Base-by-base conservation (phyloP, 1,140 invertebrate genomes). In the Linepithema humile region DNA sequence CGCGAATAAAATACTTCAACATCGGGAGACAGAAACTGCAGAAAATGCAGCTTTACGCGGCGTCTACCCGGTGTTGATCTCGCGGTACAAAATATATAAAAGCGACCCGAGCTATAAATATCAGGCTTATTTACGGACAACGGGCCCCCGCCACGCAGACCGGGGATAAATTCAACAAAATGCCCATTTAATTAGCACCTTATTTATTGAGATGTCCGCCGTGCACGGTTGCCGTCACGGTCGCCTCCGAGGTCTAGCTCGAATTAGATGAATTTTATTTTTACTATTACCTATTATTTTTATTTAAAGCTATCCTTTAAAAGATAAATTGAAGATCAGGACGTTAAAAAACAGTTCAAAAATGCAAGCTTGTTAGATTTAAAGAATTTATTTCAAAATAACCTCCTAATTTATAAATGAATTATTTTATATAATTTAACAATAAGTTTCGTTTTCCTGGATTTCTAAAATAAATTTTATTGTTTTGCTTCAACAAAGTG, bases 171-270 rank as follows among this genome's bases (percentile, higher is more conserved):
- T 93, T 90, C 90, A 92, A 83, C 88, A 91, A 93, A 94, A 92
- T 92, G 91, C 91, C 89, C 89, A 91, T 93, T 94, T 94, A 94
- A 94, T 94, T 94, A 94, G 92, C 92, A 92, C 93, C 92, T 94
- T 94, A 94, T 94, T 94, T 94, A 94, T 94, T 92, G 92, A 93
- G 93, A 93, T 89, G 92, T 94, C 91, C 84, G 43, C 12, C 48
- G 48, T 17, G 60, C 29, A 10, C 64, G 48, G 35, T 57, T 57
- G 26, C 48, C 43, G 20, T 40, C n/a, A 23, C 53, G 5, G 15
- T 10, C 17, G 57, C n/a, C 29, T 35, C n/a, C 15, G 35, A 40
- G 29, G 59, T 32, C n/a, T 53, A 70, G 64, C 40, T 12, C 48
- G 62, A 80, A 29, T 57, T 80, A 40, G 64, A 9, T 5, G n/a